Conservation (phyloP, 2,797 vertebrate genomes). For the Chloroceryle amazona region DNA sequence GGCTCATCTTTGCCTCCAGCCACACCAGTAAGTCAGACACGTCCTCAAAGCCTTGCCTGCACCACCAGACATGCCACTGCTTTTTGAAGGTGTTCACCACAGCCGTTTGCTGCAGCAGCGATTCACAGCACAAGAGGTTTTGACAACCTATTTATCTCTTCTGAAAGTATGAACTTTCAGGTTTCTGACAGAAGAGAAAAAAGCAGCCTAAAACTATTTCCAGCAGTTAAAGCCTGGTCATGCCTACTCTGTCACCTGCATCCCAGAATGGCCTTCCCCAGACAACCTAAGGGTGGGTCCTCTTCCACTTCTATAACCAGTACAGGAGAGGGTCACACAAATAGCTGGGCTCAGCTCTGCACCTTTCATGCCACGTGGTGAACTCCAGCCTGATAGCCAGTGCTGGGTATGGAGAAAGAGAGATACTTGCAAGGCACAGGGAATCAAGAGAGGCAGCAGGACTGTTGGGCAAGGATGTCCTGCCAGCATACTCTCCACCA, state of each 20-base stretch:
- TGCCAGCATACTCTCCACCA: too few species aligned
- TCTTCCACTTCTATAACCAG: rapidly evolving
- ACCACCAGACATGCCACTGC: neutral
- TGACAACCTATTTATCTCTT: neutral
- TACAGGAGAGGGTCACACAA: neutral
- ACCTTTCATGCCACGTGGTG: rapidly evolving
- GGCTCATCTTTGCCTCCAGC: constrained; percentile 12
- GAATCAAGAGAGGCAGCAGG: neutral
- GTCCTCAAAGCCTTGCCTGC: constrained; percentile 8
- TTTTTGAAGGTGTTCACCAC: constrained; percentile 36
- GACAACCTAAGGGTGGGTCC: neutral
- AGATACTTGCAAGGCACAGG: neutral
- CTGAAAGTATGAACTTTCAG: neutral
- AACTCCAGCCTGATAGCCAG: neutral
- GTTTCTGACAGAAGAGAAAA: neutral
- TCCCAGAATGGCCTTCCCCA: neutral
- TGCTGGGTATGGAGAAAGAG: neutral
- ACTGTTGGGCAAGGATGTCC: rapidly evolving
- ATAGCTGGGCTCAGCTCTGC: neutral
- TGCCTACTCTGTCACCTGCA: too few species aligned
- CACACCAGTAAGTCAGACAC: neutral
- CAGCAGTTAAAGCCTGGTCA: neutral
- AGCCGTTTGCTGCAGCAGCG: neutral
- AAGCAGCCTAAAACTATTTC: neutral
- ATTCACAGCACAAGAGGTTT: neutral